Evolutionary conservation across 2,888 invertebrate genomes (phyloP).

Genomic region (Drosophila antonietae): DNA sequence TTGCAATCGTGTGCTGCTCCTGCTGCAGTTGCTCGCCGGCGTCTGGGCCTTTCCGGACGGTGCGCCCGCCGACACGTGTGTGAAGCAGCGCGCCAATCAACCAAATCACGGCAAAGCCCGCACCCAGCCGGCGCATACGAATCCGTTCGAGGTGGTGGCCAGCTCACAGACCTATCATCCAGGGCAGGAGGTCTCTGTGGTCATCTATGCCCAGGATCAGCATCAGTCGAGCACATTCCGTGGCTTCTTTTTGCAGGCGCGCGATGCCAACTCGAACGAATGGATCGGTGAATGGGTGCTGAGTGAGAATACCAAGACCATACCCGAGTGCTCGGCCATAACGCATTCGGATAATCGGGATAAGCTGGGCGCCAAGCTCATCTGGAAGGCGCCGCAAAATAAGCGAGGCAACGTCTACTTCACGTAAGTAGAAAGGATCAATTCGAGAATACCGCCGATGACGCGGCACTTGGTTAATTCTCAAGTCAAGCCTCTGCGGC

Average conservation of each 20-base stretch:
- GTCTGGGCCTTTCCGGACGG: conserved; percentile 90
- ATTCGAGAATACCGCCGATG: background rate
- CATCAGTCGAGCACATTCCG: conserved; percentile 86
- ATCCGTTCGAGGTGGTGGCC: conserved; percentile 89
- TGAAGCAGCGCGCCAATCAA: conserved; percentile 89
- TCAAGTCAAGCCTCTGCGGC: conserved; percentile 4
- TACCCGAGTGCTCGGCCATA: conserved; percentile 91
- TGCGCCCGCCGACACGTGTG: conserved; percentile 92
- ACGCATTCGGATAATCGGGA: conserved; percentile 92
- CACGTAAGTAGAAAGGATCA: conserved; percentile 87
- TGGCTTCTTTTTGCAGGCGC: conserved; percentile 93
- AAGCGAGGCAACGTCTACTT: conserved; percentile 90
- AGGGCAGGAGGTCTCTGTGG: conserved; percentile 88
- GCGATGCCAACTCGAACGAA: conserved; percentile 89
- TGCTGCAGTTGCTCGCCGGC: conserved; percentile 75
- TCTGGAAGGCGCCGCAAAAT: conserved; percentile 91
- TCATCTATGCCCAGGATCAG: conserved; percentile 75
- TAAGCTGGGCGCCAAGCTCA: conserved; percentile 89
- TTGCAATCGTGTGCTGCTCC: conserved; percentile 46
- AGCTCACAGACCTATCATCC: conserved; percentile 88
- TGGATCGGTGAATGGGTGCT: conserved; percentile 92
- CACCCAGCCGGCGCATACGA: conserved; percentile 87
- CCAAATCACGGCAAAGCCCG: conserved; percentile 91
- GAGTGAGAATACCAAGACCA: conserved; percentile 90
- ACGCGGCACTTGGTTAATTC: conserved; percentile 1